phyloP scores from a whole-genome alignment of 2,113 vertebrate species.

The Protobothrops mucrosquamatus region DNA sequence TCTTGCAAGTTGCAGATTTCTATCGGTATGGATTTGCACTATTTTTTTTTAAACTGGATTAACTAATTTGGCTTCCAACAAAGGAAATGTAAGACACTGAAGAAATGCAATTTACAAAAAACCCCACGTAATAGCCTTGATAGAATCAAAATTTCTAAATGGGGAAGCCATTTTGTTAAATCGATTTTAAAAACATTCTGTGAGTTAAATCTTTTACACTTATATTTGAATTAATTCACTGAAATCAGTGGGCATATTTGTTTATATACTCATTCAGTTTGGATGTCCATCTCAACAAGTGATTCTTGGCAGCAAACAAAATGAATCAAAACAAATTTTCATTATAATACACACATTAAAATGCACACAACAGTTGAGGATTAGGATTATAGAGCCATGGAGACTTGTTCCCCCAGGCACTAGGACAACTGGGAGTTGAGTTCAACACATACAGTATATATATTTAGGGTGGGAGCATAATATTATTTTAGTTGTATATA shows the following conservation, averaged over 20 bases:
- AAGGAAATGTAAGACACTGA: background rate
- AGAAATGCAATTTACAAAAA: background rate
- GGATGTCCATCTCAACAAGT: background rate
- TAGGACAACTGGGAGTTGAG: background rate
- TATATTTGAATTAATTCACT: background rate
- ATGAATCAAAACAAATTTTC: background rate
- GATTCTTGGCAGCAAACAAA: background rate
- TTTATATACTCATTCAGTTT: background rate
- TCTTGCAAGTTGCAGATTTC: background rate
- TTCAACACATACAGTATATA: background rate
- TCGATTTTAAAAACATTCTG: background rate
- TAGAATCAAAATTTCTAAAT: background rate
- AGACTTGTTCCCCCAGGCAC: background rate
- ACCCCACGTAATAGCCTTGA: background rate
- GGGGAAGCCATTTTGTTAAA: background rate
- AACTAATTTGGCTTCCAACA: background rate
- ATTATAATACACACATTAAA: background rate
- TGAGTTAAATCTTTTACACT: background rate
- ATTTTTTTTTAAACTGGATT: background rate
- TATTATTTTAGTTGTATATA: background rate
- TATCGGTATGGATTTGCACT: background rate
- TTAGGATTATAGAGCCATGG: background rate
- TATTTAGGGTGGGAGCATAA: background rate
- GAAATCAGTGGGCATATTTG: background rate
- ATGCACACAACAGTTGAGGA: background rate